Percentiles rank a stretch among this genome's conserved stretches.
These are phyloP conservation scores for Cottus gobio DNA, from an alignment of 2,113 vertebrate species.

Conservation along the genomic window DNA sequence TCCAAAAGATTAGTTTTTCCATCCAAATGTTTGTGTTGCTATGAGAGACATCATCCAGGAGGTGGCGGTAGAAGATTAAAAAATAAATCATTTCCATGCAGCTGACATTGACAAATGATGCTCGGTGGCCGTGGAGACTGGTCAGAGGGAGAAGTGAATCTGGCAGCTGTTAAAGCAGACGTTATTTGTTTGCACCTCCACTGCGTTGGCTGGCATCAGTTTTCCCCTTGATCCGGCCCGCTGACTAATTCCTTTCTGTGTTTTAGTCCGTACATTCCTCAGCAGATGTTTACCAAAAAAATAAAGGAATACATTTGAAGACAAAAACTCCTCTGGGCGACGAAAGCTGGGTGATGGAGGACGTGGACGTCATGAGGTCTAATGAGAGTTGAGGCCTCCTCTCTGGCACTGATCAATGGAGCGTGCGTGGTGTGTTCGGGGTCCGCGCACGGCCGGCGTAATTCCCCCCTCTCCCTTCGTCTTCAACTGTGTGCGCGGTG, in stretches of 20 bases:
- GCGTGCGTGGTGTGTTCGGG: slow-evolving; percentile 21
- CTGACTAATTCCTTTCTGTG: neutral
- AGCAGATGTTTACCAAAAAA: slow-evolving; percentile 13
- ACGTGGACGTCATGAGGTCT: neutral
- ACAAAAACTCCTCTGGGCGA: neutral
- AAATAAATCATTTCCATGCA: neutral
- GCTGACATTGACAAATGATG: slow-evolving; percentile 60
- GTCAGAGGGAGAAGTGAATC: slow-evolving; percentile 38
- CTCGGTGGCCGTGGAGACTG: slow-evolving; percentile 13
- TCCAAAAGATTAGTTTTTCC: too few species aligned
- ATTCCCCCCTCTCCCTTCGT: slow-evolving; percentile 41
- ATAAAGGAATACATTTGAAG: slow-evolving; percentile 13
- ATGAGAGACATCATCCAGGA: slow-evolving; percentile 35
- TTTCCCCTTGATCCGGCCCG: neutral
- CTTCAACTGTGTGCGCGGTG: slow-evolving; percentile 41
- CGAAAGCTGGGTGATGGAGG: neutral
- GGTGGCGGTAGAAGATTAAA: slow-evolving; percentile 62
- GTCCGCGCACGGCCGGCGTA: neutral
- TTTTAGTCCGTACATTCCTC: slow-evolving; percentile 19
- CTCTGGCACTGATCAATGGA: slow-evolving; percentile 35
- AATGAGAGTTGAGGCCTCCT: slow-evolving; percentile 16
- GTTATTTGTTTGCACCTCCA: slow-evolving; percentile 50
- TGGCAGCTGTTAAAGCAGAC: slow-evolving; percentile 55
- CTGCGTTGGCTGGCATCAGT: slow-evolving; percentile 18
- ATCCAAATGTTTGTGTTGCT: neutral